Conservation (phyloP, 2,113 vertebrate species). For the Lampris incognitus region DNA sequence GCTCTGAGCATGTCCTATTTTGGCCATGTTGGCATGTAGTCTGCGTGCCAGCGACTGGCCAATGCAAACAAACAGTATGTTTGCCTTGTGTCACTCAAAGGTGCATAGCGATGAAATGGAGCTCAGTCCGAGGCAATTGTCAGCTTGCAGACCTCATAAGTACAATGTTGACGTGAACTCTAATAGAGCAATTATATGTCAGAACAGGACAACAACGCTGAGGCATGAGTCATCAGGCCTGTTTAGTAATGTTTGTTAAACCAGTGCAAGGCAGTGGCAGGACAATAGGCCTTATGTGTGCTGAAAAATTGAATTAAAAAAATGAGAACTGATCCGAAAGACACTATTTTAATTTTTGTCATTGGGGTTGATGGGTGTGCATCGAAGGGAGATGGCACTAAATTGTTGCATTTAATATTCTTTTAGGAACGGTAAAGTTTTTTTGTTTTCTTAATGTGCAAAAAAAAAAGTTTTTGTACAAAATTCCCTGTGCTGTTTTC, state of each 20-base stretch:
- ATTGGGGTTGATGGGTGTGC: constrained; percentile 42
- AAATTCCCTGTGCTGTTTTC: not conserved
- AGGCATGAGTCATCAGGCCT: constrained; percentile 47
- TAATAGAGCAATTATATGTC: constrained; percentile 65
- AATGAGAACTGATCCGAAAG: constrained; percentile 27
- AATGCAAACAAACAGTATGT: constrained; percentile 75
- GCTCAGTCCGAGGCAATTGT: constrained; percentile 70
- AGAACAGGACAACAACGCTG: constrained; percentile 30
- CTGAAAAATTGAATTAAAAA: not conserved
- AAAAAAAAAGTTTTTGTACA: not conserved
- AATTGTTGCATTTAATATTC: constrained; percentile 5
- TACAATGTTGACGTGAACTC: constrained; percentile 55
- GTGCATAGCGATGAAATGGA: constrained; percentile 73
- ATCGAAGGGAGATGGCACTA: constrained; percentile 31
- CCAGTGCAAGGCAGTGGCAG: constrained; percentile 13
- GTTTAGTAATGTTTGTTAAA: constrained; percentile 26
- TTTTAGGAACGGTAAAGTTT: not conserved
- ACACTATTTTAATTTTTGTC: constrained; percentile 31
- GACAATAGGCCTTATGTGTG: constrained; percentile 6
- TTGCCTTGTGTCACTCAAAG: constrained; percentile 75
- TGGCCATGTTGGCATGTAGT: constrained; percentile 71
- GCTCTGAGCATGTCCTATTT: constrained; percentile 74
- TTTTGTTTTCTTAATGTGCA: not conserved
- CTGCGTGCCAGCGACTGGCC: constrained; percentile 57
- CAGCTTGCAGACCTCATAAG: constrained; percentile 67